Conservation (phyloP, 2,888 invertebrate genomes). For the Elmis aenea region DNA sequence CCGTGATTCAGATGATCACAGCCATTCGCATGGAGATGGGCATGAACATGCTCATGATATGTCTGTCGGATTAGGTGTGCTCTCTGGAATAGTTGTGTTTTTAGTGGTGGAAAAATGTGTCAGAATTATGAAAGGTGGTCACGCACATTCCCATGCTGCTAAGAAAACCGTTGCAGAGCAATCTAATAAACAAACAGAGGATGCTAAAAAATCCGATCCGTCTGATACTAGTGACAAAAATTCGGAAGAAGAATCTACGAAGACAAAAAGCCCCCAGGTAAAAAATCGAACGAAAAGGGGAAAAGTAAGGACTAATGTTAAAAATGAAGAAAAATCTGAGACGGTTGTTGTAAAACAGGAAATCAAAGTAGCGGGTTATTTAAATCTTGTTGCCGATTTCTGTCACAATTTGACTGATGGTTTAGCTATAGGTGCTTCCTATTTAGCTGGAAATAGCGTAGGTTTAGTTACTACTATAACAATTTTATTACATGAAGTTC, state of each 20-base stretch:
- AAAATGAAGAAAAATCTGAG: slow-evolving; percentile 42
- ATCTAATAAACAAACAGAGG: slow-evolving; percentile 21
- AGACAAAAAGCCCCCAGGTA: slow-evolving; percentile 41
- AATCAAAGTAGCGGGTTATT: slow-evolving; percentile 83
- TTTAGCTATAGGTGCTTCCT: slow-evolving; percentile 96
- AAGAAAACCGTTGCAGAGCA: slow-evolving; percentile 23
- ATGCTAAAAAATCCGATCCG: slow-evolving; percentile 19
- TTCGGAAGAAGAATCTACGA: slow-evolving; percentile 31
- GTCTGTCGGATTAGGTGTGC: slow-evolving; percentile 90
- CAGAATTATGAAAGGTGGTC: slow-evolving; percentile 77
- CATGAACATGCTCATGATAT: slow-evolving; percentile 69
- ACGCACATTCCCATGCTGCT: slow-evolving; percentile 65
- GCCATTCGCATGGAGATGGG: slow-evolving; percentile 49
- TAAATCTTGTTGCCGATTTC: slow-evolving; percentile 97
- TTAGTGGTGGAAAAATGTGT: slow-evolving; percentile 91
- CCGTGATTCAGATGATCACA: slow-evolving; percentile 50
- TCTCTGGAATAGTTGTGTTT: slow-evolving; percentile 89
- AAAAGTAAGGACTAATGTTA: slow-evolving; percentile 18
- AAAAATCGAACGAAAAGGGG: slow-evolving; percentile 45
- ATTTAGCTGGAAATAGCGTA: slow-evolving; percentile 81
- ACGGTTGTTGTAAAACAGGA: too few species aligned
- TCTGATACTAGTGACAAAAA: too few species aligned
- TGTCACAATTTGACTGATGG: slow-evolving; percentile 99
- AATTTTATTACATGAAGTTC: slow-evolving; percentile 96
- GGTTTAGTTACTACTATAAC: slow-evolving; percentile 91